These are phyloP conservation scores for Rhynchonycteris naso DNA, from an alignment of 2,797 vertebrate genomes.

Conservation along the genomic window DNA sequence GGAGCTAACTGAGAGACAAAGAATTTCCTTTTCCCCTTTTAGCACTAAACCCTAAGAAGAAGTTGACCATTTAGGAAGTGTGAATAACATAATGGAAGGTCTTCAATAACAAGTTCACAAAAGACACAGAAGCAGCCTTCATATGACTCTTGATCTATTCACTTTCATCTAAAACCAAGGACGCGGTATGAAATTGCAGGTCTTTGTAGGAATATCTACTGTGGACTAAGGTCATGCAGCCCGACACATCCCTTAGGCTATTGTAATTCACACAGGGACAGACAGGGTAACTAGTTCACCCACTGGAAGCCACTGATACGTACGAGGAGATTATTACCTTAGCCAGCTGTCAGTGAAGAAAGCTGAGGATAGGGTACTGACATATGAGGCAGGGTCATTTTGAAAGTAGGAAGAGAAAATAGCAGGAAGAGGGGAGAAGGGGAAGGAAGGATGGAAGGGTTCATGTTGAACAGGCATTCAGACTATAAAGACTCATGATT, in stretches of 20 bases:
- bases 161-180: background rate
- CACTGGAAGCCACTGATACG: background rate
- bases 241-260: background rate
- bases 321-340: background rate
- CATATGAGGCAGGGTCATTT: background rate
- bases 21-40: background rate
- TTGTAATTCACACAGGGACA: background rate
- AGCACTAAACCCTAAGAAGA: background rate
- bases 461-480: background rate
- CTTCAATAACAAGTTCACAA: constrained; percentile 26
- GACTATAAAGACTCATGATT: background rate
- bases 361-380: background rate
- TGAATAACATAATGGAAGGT: background rate
- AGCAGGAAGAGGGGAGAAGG: background rate
- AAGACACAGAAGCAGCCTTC: background rate
- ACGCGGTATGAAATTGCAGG: background rate
- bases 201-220: background rate
- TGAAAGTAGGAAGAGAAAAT: background rate
- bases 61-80: background rate
- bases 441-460: background rate
- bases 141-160: background rate
- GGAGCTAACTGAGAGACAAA: background rate
- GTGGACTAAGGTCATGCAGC: background rate
- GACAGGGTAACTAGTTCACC: background rate
- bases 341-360: background rate